Base-by-base conservation (phyloP, 2,113 vertebrate species). In the Tretioscincus oriximinensis region DNA sequence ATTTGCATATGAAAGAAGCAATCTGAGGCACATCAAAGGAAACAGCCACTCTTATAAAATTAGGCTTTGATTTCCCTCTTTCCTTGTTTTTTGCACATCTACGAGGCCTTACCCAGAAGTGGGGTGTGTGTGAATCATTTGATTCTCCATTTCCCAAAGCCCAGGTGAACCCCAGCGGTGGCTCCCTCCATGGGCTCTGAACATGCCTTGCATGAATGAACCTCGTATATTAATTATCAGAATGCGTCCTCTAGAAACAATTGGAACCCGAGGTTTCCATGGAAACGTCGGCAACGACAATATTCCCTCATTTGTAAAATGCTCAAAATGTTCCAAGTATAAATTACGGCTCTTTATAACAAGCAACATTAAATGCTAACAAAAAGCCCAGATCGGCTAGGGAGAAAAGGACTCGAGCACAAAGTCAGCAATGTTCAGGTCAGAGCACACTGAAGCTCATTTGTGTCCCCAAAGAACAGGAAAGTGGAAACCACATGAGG, bases 211-310 rank as follows among this genome's bases (percentile, higher is more conserved):
- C 75, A 73, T 76, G 86, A 75, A 22, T 58, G 76, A 85, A 66
- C 86, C 69, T 1, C n/a, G 78, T 85, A 63, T 81, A 78, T 92
- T 91, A 91, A 94, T 93, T 92, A 90, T 85, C 78, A 66, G 82
- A 75, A 66, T 73, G 85, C 83, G 60, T 87, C 89, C 85, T 86
- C 4, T 63, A 78, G 84, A 89, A 90, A 88, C 85, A 88, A 89
- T 86, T 68, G 84, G 86, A 28, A 83, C 86, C 61, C 45, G 84
- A 84, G 82, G 94, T 95, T 94, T 91, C 94, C 92, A 94, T 95
- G 93, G 95, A 76, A 95, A 92, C 94, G 54, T 82, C 85, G 28
- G 84, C 63, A 3, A 81, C 10, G 28, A 78, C 92, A 81, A 76
- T 84, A 92, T 88, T 88, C 88, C 91, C 92, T 92, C 67, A 18